Evolutionary conservation across 2,113 vertebrate genomes (phyloP).

Genomic region (Macrotis lagotis): DNA sequence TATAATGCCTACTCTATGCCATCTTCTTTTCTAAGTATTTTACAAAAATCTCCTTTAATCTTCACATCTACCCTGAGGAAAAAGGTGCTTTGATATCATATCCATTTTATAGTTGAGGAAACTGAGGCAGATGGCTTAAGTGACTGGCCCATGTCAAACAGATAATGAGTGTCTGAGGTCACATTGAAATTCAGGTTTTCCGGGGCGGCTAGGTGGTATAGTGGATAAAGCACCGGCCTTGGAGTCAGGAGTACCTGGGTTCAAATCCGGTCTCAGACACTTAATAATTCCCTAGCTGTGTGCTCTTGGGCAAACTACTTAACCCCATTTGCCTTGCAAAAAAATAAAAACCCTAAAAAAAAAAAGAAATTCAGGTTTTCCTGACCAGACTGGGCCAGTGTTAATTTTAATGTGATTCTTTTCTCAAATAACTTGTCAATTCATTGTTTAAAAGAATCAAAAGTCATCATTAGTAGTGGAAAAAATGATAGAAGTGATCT

Average conservation of each 20-base stretch:
- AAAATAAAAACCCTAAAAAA: too few species aligned
- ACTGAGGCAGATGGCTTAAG: neutral
- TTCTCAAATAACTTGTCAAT: neutral
- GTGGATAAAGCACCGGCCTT: too few species aligned
- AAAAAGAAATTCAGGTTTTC: neutral
- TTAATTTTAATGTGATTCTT: neutral
- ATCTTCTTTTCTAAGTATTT: neutral
- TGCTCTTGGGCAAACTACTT: too few species aligned
- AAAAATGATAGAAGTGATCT: neutral
- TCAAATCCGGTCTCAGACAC: too few species aligned
- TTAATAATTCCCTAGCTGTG: too few species aligned
- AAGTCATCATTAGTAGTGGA: neutral
- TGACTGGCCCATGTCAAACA: neutral
- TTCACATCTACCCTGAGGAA: neutral
- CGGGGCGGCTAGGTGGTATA: too few species aligned
- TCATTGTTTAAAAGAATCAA: neutral
- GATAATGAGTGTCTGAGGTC: too few species aligned
- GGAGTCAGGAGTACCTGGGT: too few species aligned
- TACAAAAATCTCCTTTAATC: neutral
- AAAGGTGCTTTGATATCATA: neutral
- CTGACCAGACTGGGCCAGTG: neutral
- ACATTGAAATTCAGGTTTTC: neutral
- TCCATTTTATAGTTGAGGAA: neutral
- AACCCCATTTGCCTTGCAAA: too few species aligned
- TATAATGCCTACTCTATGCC: neutral